These are phyloP conservation scores for Escarpia spicata DNA, from an alignment of 2,888 invertebrate genomes.

Conservation along the genomic window DNA sequence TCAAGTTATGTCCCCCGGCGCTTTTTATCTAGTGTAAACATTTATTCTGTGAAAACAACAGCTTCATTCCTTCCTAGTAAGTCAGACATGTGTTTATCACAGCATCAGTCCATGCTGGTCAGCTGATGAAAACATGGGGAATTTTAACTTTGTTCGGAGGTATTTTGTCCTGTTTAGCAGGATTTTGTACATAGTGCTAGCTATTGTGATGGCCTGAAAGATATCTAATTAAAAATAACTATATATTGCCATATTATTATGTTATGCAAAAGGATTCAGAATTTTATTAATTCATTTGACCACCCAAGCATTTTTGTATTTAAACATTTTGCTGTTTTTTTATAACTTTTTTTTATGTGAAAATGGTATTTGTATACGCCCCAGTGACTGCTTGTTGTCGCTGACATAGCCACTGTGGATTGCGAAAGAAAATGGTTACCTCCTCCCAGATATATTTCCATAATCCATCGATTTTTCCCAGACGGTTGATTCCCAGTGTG, in stretches of 20 bases:
- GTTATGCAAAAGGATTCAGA: too few relatives aligned
- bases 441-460: not conserved
- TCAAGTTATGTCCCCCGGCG: not conserved
- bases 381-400: too few relatives aligned
- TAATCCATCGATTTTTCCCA: not conserved
- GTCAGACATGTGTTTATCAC: not conserved
- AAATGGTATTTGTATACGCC: too few relatives aligned
- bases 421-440: not conserved
- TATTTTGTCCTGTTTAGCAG: not conserved
- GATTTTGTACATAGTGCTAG: not conserved
- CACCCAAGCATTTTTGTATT: too few relatives aligned
- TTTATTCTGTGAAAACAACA: not conserved
- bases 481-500: not conserved
- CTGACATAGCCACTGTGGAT: not conserved
- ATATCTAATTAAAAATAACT: too few relatives aligned
- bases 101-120: not conserved
- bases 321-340: too few relatives aligned
- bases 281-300: too few relatives aligned
- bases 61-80: not conserved
- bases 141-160: not conserved
- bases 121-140: not conserved
- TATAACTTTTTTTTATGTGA: too few relatives aligned
- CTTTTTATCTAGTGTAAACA: not conserved
- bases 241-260: too few relatives aligned
- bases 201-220: too few relatives aligned